Base-by-base conservation (phyloP, 1,140 invertebrate genomes). In the Drosophila pectinifera region DNA sequence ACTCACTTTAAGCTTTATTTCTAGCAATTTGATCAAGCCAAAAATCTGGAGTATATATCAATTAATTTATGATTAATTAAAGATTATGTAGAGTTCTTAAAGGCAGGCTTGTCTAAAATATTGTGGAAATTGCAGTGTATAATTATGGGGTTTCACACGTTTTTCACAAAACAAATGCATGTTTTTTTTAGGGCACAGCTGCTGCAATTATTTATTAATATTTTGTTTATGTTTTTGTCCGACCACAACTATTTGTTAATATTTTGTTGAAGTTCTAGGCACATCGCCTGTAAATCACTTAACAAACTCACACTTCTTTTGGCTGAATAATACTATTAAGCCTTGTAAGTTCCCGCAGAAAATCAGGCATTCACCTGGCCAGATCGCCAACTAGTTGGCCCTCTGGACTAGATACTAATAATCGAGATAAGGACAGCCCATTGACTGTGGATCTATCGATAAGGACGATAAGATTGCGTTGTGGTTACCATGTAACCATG, bases 401-500 rank as follows among this genome's bases (percentile, higher is more conserved):
- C 46, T 48, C 46, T 36, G 39, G 11, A 42, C 24, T 43, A 45
- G 48, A 69, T 69, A 69, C 59, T 24, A 28, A 65, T 49, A 36
- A 65, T 65, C 26, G 41, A 13, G 63, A 67, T 67, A 67, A 67
- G 63, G 11, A 41, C 16, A 41, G 24, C 63, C 31, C 49, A 56
- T 31, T 54, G 62, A 51, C 65, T 69, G 22, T 24, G 31, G 41
- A 68, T 70, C 42, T 36, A 46, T 69, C 11, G 67, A 70, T 70
- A 70, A 46, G 18, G 26, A 16, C 70, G 67, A 70, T 70, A 70
- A 70, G 67, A 70, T 70, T 69, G 49, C 49, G 48, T 10, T 31
- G 28, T 14, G n/a, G n/a, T 69, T 70, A 70, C n/a, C 67, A 69
- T 56, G 64, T 28, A 34, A n/a, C n/a, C 48, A 20, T 14, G 13